Percentiles rank a stretch among this genome's conserved stretches.
phyloP scores from a whole-genome alignment of 2,888 invertebrate genomes.

The Eristalis pertinax region DNA sequence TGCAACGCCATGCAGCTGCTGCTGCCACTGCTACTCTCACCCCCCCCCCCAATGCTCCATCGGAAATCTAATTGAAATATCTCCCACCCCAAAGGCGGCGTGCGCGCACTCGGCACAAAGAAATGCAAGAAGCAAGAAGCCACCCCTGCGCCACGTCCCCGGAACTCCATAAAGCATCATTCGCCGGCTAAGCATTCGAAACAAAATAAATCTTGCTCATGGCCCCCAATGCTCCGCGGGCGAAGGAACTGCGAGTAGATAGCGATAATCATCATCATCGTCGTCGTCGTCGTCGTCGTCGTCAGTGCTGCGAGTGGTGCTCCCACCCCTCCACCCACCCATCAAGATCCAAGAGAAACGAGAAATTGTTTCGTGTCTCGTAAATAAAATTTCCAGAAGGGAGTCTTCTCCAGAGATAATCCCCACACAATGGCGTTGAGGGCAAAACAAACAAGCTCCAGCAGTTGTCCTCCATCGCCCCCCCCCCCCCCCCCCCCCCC shows the following conservation, averaged over 20 bases:
- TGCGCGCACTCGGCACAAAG: no score
- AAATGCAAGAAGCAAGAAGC: not conserved
- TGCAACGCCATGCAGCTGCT: constrained; percentile 29
- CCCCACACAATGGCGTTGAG: constrained; percentile 56
- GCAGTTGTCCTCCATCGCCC: not conserved
- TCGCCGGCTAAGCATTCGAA: constrained; percentile 65
- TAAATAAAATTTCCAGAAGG: constrained; percentile 65
- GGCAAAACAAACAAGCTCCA: constrained; percentile 58
- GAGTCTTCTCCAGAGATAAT: constrained; percentile 58
- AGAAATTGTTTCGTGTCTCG: constrained; percentile 57
- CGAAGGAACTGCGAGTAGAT: constrained; percentile 50
- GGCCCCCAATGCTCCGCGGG: not conserved
- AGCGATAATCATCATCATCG: constrained; percentile 70
- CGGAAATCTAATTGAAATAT: constrained; percentile 66
- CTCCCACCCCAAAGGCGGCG: not conserved
- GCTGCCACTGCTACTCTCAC: not conserved
- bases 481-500: not conserved
- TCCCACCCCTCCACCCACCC: constrained; percentile 6
- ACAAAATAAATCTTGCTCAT: constrained; percentile 67
- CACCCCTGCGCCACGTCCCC: not conserved
- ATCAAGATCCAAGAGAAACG: constrained; percentile 24
- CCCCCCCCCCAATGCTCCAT: no score
- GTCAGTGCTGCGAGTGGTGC: not conserved
- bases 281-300: not conserved
- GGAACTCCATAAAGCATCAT: constrained; percentile 63